Evolutionary conservation across 1,140 invertebrate genomes (phyloP).

Genomic region (Ips typographus): DNA sequence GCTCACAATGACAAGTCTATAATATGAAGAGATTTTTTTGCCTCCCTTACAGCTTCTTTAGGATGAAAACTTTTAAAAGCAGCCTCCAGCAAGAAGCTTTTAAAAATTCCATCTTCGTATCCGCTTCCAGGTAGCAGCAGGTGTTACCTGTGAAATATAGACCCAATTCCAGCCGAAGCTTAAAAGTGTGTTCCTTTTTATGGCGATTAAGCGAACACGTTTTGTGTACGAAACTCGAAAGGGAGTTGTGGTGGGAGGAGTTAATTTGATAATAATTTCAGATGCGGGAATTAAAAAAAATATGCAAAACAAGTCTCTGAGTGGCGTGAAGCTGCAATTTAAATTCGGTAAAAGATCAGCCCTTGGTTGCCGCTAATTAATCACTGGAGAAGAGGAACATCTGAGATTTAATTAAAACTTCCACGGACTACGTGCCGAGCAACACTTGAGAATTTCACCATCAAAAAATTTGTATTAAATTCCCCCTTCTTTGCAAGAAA

Average conservation of each 20-base stretch:
- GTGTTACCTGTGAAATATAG: conserved; percentile 25
- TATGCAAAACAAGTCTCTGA: background rate
- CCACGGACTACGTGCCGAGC: background rate
- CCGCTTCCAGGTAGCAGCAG: conserved; percentile 16
- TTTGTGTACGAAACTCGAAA: no score
- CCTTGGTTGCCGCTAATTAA: conserved; percentile 1
- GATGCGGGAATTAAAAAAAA: background rate
- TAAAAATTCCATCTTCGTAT: conserved; percentile 19
- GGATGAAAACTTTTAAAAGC: background rate
- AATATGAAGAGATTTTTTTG: no score
- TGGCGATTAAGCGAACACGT: conserved; percentile 11
- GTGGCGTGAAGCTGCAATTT: background rate
- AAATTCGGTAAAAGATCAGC: conserved; percentile 3
- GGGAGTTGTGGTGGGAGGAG: background rate
- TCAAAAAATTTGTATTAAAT: no score
- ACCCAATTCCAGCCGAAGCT: conserved; percentile 20
- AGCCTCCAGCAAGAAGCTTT: conserved; percentile 4
- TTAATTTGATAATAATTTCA: background rate
- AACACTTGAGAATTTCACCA: background rate
- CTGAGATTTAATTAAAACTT: conserved; percentile 12
- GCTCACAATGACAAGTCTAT: no score
- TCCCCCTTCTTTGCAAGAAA: background rate
- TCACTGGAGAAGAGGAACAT: background rate
- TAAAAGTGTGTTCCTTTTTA: conserved; percentile 15
- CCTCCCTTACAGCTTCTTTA: no score